Evolutionary conservation across 2,888 invertebrate genomes (phyloP).

Genomic region (Polyommatus icarus): DNA sequence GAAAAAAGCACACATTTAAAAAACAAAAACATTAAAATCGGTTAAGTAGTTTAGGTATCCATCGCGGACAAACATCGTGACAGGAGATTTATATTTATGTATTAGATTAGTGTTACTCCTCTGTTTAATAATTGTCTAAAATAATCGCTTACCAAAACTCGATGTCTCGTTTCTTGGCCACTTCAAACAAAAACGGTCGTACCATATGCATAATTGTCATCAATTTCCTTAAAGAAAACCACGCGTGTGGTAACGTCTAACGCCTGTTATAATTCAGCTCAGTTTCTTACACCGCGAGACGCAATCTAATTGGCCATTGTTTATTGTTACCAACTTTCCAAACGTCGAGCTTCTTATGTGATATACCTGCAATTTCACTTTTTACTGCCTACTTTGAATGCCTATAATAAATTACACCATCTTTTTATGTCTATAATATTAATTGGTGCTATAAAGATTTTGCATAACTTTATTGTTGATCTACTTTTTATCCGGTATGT

Average conservation of each 20-base stretch:
- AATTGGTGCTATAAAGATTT: neutral
- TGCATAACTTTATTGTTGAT: neutral
- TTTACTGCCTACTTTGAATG: neutral
- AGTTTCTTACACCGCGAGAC: slow-evolving; percentile 12
- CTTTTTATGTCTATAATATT: neutral
- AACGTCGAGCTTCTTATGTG: slow-evolving; percentile 22
- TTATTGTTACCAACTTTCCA: slow-evolving; percentile 28
- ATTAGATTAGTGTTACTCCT: no score
- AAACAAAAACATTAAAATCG: no score
- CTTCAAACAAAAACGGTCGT: neutral
- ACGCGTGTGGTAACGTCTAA: slow-evolving; percentile 10
- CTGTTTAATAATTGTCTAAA: no score
- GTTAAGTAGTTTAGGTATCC: no score
- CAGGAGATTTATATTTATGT: no score
- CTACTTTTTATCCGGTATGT: neutral
- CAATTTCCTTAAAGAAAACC: slow-evolving; percentile 16
- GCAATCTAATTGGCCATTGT: slow-evolving; percentile 29
- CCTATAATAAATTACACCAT: neutral
- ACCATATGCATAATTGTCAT: neutral
- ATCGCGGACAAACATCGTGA: no score
- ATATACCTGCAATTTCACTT: slow-evolving; percentile 27
- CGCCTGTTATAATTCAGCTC: slow-evolving; percentile 24
- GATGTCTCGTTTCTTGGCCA: no score
- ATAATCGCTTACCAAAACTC: no score
- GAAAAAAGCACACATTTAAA: no score